These are phyloP conservation scores for Leucopternis melanops DNA, from an alignment of 2,113 vertebrate genomes.

Conservation along the genomic window DNA sequence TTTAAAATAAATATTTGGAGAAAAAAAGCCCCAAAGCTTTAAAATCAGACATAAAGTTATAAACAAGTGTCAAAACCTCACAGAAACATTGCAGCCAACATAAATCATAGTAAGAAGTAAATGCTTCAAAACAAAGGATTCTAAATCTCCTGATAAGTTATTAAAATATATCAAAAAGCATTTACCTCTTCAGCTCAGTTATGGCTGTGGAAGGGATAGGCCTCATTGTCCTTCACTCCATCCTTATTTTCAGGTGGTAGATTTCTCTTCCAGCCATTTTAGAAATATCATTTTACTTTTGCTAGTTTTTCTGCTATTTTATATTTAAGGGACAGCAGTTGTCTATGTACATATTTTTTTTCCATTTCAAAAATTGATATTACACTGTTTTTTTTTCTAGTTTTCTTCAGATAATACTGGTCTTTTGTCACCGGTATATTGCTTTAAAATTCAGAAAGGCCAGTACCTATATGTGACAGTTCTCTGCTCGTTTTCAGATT, in stretches of 20 bases:
- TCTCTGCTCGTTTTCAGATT: neutral
- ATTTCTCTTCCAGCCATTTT: neutral
- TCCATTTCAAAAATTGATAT: neutral
- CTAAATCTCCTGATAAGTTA: neutral
- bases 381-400: neutral
- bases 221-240: neutral
- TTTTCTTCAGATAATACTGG: neutral
- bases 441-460: neutral
- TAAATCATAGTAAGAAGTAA: neutral
- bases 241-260: neutral
- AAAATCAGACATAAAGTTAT: neutral
- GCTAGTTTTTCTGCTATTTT: neutral
- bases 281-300: neutral
- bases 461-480: neutral
- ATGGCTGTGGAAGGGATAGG: neutral
- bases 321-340: neutral
- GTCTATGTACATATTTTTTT: neutral
- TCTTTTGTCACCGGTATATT: neutral
- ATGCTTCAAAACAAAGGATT: neutral
- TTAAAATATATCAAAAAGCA: neutral
- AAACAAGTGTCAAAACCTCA: neutral
- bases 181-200: neutral
- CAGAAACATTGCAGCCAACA: neutral
- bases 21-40: neutral
- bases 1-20: conserved; percentile 19